Evolutionary conservation across 1,140 invertebrate species (phyloP).

Genomic region (Agrypnia vestita): DNA sequence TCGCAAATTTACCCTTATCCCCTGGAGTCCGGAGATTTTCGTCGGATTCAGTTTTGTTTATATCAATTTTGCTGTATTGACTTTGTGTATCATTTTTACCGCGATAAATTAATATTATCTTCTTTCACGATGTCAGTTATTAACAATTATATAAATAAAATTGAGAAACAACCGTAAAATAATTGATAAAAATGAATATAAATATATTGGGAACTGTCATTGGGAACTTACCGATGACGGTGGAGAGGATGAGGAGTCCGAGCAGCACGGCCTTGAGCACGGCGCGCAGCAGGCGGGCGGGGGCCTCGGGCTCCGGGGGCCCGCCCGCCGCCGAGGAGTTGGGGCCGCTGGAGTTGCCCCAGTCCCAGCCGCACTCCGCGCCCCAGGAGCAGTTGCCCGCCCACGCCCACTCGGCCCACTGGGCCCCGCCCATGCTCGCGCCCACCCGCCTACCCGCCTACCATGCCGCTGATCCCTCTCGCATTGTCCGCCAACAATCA

Average conservation of each 20-base stretch:
- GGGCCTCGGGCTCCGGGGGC: constrained; percentile 63
- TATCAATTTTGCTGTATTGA: too few species aligned
- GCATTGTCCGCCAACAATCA: not conserved
- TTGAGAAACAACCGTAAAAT: too few species aligned
- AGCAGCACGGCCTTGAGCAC: constrained; percentile 69
- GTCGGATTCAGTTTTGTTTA: too few species aligned
- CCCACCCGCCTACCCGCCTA: not conserved
- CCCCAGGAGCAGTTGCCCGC: constrained; percentile 43
- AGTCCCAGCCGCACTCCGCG: constrained; percentile 59
- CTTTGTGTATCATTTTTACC: too few species aligned
- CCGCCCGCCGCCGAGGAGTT: constrained; percentile 63
- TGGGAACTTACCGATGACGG: constrained; percentile 67
- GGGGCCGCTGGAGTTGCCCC: constrained; percentile 62
- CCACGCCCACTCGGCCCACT: constrained; percentile 48
- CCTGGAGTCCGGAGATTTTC: too few species aligned
- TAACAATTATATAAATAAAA: too few species aligned
- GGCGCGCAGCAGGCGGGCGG: constrained; percentile 66
- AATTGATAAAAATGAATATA: too few species aligned
- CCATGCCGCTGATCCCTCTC: not conserved
- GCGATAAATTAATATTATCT: too few species aligned
- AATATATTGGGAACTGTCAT: too few species aligned
- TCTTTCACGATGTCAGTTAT: too few species aligned
- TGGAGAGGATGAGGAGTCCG: constrained; percentile 70
- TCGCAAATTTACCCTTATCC: too few species aligned
- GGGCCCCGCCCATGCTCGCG: constrained; percentile 58